phyloP scores from a whole-genome alignment of 2,888 invertebrate genomes.

The Diaprepes abbreviatus region DNA sequence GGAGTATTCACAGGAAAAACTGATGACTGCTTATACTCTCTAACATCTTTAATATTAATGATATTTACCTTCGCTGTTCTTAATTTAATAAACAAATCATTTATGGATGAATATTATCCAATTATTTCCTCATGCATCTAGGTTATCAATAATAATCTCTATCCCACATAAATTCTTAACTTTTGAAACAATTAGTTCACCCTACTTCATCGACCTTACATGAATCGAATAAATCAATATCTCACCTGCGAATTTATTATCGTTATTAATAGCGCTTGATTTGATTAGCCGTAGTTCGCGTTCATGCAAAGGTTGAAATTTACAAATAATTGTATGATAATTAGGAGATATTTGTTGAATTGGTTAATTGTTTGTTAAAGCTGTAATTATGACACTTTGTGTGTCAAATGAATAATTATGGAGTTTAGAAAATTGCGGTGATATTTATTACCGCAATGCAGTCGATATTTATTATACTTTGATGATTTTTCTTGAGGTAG shows the following conservation, averaged over 20 bases:
- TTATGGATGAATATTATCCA: not conserved
- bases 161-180: slow-evolving; percentile 9
- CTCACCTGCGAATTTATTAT: not conserved
- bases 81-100: slow-evolving; percentile 1
- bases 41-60: not conserved
- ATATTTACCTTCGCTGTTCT: not conserved
- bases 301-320: slow-evolving; percentile 1
- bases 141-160: not conserved
- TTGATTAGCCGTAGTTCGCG: not conserved
- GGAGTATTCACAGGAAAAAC: too few relatives aligned
- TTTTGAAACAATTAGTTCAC: slow-evolving; percentile 1
- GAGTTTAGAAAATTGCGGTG: too few relatives aligned
- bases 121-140: not conserved
- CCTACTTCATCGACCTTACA: not conserved
- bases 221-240: slow-evolving; percentile 1
- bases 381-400: slow-evolving; percentile 1
- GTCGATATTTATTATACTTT: too few relatives aligned
- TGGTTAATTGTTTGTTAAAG: not conserved
- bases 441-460: too few relatives aligned
- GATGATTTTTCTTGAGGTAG: too few relatives aligned
- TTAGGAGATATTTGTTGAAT: not conserved
- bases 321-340: not conserved
- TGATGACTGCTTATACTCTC: too few relatives aligned
- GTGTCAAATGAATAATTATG: not conserved
- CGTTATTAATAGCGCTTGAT: not conserved